phyloP scores from a whole-genome alignment of 2,797 vertebrate species.

The Sparus aurata region DNA sequence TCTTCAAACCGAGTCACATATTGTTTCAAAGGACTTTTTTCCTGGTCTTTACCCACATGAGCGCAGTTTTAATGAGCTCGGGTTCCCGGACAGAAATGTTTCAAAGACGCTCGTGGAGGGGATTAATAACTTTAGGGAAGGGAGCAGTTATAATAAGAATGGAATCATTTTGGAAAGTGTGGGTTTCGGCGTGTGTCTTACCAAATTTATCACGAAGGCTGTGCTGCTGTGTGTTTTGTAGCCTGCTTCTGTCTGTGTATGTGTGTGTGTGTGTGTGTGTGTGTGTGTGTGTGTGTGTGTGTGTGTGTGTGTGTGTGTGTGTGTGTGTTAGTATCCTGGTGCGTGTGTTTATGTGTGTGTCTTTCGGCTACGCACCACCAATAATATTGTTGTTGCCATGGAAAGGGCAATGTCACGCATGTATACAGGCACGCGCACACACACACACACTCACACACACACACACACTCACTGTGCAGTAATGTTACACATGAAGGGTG shows the following conservation, averaged over 20 bases:
- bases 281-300: constrained; percentile 22
- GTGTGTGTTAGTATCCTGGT: neutral
- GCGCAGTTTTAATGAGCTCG: constrained; percentile 76
- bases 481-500: constrained; percentile 84
- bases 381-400: constrained; percentile 68
- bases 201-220: constrained; percentile 17
- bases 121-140: constrained; percentile 77
- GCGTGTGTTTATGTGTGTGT: constrained; percentile 36
- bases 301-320: neutral
- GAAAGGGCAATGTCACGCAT: constrained; percentile 78
- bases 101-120: constrained; percentile 63
- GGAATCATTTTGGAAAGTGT: constrained; percentile 54
- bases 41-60: constrained; percentile 67
- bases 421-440: constrained; percentile 55
- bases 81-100: constrained; percentile 74
- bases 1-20: constrained; percentile 63
- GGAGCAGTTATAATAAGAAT: constrained; percentile 67
- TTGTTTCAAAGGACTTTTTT: constrained; percentile 67
- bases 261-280: neutral
- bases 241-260: neutral
- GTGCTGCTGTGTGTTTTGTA: constrained; percentile 14
- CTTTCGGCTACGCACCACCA: constrained; percentile 36
- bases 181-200: constrained; percentile 20
- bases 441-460: constrained; percentile 46
- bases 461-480: constrained; percentile 54